Evolutionary conservation across 2,113 vertebrate genomes (phyloP), one percentile per base, ranked within the genome.

Genomic region (Siniperca chuatsi): DNA sequence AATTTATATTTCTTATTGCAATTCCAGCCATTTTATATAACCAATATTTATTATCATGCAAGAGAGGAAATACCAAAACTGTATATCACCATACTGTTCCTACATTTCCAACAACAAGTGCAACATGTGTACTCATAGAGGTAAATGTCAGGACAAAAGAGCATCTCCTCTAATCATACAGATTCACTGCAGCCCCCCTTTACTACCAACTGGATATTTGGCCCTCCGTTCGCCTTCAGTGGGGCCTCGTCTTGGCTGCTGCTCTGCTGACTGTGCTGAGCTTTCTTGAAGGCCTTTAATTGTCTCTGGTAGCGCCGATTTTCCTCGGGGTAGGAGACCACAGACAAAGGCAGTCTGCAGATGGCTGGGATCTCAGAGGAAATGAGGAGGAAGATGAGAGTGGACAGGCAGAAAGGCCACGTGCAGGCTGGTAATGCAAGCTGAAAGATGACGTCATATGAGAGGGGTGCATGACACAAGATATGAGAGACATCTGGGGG

Each of bases 321-420:
- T 86, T 96, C 95, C 85, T 97, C 96, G 0, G 97, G 96, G 78
- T 96, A 96, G 70, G 96, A 95, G 83, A 97, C 95, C 90, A 94
- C 94, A 89, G 94, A 95, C 72, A 96, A 95, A 0, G 96, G 96
- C 48, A 96, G 87, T 88, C 93, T 97, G 93, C 94, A 96, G 89
- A 97, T 95, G 60, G 91, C 93, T 0, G 92, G 79, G 57, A 89
- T 89, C 74, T 96, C 96, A 9, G 95, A 97, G 1, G 92, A 96
- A 87, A 97, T 81, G 12, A 97, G 94, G 86, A 98, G 94, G 90
- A 96, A 97, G 54, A 92, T 96, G 88, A 97, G 94, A 0, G 96
- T 95, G 0, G 97, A 96, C 68, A 98, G 79, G 90, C 97, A 97
- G 79, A 97, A 97, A 61, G 97, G 93, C 97, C 96, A 97, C 42